Evolutionary conservation across 2,888 invertebrate species (phyloP).

Genomic region (Eupithecia centaureata): DNA sequence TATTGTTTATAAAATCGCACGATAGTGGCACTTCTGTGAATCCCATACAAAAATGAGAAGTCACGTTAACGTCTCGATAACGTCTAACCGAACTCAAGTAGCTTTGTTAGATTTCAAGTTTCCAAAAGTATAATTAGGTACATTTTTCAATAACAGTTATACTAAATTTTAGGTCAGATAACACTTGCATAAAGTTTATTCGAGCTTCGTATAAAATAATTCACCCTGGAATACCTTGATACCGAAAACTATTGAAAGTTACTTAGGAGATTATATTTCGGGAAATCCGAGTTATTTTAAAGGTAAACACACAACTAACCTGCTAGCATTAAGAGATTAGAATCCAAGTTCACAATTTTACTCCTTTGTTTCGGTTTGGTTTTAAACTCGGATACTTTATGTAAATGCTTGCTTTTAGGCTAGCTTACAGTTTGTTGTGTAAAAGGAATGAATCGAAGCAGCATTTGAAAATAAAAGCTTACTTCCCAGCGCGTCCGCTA

Average conservation of each 20-base stretch:
- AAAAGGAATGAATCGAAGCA: constrained; percentile 1
- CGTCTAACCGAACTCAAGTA: neutral
- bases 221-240: constrained; percentile 30
- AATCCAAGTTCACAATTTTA: constrained; percentile 62
- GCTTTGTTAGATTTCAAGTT: neutral
- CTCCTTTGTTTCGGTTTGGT: constrained; percentile 55
- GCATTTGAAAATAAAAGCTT: neutral
- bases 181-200: constrained; percentile 43
- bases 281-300: constrained; percentile 38
- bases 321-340: constrained; percentile 42
- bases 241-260: constrained; percentile 77
- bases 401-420: constrained; percentile 54
- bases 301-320: constrained; percentile 45
- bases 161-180: neutral
- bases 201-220: constrained; percentile 46
- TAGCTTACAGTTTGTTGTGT: constrained; percentile 55
- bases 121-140: neutral
- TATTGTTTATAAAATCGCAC: too few relatives aligned
- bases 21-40: neutral
- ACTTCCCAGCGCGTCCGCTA: neutral
- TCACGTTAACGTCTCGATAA: neutral
- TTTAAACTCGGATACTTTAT: constrained; percentile 65
- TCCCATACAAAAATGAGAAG: neutral
- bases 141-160: neutral
- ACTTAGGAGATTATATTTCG: constrained; percentile 68